Base-by-base conservation (phyloP, 2,113 vertebrate genomes). In the Epinephelus lanceolatus region DNA sequence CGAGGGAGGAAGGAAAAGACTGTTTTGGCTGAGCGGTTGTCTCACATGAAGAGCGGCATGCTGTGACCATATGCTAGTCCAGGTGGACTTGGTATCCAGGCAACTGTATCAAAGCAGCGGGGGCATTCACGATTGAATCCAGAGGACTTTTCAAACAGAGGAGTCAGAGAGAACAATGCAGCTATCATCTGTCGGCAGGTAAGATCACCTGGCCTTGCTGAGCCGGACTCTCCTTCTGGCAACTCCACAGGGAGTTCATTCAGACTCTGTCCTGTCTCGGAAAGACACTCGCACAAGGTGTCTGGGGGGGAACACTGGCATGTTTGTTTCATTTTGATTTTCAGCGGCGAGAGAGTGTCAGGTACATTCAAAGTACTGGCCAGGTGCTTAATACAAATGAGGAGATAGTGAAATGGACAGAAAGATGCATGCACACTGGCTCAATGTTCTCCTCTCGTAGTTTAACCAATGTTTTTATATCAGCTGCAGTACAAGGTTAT, bases 1-100 rank as follows among this genome's bases (percentile, higher is more conserved):
- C 3, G 5, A 81, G 70, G 76, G 59, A 84, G 52, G 52, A 71
- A 80, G 73, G 61, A 80, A 89, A 84, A 83, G 42, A 52, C 56
- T 85, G 84, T 79, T 90, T 92, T 93, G 92, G 92, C 93, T 78
- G 80, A 86, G 90, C 69, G 77, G 83, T 80, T 84, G 90, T 89
- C 87, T 94, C 94, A 92, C 90, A 92, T 90, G 89, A 94, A 92
- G 92, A 92, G 84, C 72, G 40, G 68, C 93, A 93, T 89, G 94
- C 94, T 94, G 94, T 56, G 93, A 89, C 94, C 94, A 94, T 95
- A 96, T 96, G 95, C 92, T 94, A 55, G 78, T 94, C 90, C 95
- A 95, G 94, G 93, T 95, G 92, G 94, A 94, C 84, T 87, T 76
- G 69, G 93, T 94, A 92, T 94, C 94, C 91, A 94, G 84, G 94